Conservation (phyloP, 2,113 vertebrate species). For the Myotis lucifugus region DNA sequence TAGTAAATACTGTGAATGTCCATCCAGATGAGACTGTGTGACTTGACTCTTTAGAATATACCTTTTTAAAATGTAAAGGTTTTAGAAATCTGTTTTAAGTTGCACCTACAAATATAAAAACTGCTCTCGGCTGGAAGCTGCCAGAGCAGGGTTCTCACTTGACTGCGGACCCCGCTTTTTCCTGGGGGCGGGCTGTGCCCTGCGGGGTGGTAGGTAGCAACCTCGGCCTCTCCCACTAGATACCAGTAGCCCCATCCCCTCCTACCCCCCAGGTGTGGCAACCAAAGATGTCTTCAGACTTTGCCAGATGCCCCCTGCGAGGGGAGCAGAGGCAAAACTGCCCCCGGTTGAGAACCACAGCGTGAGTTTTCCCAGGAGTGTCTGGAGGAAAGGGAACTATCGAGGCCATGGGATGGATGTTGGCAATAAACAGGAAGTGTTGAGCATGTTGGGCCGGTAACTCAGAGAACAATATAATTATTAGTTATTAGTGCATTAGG, state of each 20-base stretch:
- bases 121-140: neutral
- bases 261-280: neutral
- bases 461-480: neutral
- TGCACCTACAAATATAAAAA: neutral
- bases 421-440: neutral
- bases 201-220: neutral
- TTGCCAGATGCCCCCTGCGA: neutral
- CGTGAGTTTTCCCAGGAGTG: neutral
- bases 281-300: neutral
- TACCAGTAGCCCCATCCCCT: neutral
- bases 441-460: neutral
- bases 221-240: neutral
- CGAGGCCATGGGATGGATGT: accelerated
- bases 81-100: neutral
- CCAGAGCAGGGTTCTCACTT: neutral
- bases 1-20: neutral
- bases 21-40: neutral
- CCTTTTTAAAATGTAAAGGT: neutral
- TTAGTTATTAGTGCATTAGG: neutral
- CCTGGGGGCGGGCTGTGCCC: neutral
- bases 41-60: neutral
- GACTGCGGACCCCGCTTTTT: accelerated
- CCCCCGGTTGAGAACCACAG: neutral
- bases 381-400: neutral
- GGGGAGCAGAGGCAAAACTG: accelerated